phyloP scores from a whole-genome alignment of 2,113 vertebrate species.

The Nyctibius bracteatus region DNA sequence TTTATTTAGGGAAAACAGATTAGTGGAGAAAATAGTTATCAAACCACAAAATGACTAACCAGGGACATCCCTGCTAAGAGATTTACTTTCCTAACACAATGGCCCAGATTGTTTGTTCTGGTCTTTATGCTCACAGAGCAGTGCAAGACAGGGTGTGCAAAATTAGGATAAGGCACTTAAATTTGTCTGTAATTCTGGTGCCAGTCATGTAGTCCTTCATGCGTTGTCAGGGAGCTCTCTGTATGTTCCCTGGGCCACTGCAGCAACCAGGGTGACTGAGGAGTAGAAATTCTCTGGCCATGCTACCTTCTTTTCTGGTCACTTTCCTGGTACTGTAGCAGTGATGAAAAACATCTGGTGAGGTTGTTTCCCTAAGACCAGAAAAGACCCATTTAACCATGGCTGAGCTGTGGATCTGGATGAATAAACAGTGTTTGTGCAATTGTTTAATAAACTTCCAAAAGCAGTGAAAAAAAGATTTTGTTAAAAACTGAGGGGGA shows the following conservation, averaged over 20 bases:
- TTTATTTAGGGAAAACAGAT: constrained; percentile 19
- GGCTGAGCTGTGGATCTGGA: not conserved
- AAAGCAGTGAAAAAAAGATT: not conserved
- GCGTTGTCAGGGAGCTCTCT: not conserved
- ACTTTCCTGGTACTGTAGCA: not conserved
- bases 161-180: not conserved
- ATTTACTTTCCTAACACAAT: not conserved
- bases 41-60: constrained; percentile 30
- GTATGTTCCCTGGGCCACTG: not conserved
- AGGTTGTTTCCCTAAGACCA: not conserved
- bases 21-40: constrained; percentile 45
- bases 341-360: constrained; percentile 36
- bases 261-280: not conserved
- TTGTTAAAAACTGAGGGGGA: not conserved
- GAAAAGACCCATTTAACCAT: not conserved
- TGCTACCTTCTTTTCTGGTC: not conserved
- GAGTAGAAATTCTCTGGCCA: not conserved
- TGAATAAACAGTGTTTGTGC: not conserved
- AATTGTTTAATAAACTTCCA: constrained; percentile 24
- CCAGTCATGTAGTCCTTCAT: not conserved
- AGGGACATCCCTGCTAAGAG: constrained; percentile 17
- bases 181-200: not conserved
- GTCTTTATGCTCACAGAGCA: not conserved
- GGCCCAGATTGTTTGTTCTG: not conserved
- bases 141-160: not conserved